These are phyloP conservation scores for Epinephelus cyanopodus DNA, from an alignment of 2,113 vertebrate species.

Conservation along the genomic window DNA sequence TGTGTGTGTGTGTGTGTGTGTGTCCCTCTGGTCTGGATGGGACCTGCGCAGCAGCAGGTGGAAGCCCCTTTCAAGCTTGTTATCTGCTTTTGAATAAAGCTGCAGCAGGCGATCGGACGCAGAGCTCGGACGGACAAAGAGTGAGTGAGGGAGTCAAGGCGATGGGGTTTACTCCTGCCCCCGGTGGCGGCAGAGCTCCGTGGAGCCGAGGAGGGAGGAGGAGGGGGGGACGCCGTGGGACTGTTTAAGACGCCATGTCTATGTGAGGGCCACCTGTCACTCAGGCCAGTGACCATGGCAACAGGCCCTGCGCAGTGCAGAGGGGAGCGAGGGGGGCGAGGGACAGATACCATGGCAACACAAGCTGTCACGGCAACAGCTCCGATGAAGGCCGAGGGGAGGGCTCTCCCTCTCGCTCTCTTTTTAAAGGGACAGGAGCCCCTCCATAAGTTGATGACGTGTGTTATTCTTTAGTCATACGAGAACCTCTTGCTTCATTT, in stretches of 20 bases:
- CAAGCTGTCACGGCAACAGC: slow-evolving; percentile 77
- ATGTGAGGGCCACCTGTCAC: slow-evolving; percentile 80
- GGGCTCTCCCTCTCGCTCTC: slow-evolving; percentile 26
- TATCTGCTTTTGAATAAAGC: slow-evolving; percentile 69
- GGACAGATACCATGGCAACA: slow-evolving; percentile 83
- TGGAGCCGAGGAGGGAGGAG: not conserved
- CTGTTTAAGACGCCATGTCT: slow-evolving; percentile 73
- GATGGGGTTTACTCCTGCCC: slow-evolving; percentile 42
- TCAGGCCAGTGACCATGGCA: slow-evolving; percentile 79
- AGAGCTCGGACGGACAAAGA: slow-evolving; percentile 56
- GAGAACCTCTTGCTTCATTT: slow-evolving; percentile 71
- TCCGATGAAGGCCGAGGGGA: slow-evolving; percentile 58
- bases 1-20: not conserved
- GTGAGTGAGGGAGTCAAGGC: slow-evolving; percentile 34
- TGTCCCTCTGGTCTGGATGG: slow-evolving; percentile 45
- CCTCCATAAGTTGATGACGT: slow-evolving; percentile 68
- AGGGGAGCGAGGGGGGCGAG: slow-evolving; percentile 56
- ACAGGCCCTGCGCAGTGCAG: slow-evolving; percentile 80
- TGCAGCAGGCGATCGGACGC: slow-evolving; percentile 50
- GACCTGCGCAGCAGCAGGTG: slow-evolving; percentile 57
- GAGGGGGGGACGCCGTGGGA: slow-evolving; percentile 13
- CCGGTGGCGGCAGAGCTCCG: slow-evolving; percentile 37
- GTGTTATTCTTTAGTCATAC: slow-evolving; percentile 69
- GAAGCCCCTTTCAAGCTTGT: slow-evolving; percentile 62
- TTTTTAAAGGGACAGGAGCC: slow-evolving; percentile 76